Base-by-base conservation (phyloP, 1,140 invertebrate genomes). In the Lepidurus packardi region DNA sequence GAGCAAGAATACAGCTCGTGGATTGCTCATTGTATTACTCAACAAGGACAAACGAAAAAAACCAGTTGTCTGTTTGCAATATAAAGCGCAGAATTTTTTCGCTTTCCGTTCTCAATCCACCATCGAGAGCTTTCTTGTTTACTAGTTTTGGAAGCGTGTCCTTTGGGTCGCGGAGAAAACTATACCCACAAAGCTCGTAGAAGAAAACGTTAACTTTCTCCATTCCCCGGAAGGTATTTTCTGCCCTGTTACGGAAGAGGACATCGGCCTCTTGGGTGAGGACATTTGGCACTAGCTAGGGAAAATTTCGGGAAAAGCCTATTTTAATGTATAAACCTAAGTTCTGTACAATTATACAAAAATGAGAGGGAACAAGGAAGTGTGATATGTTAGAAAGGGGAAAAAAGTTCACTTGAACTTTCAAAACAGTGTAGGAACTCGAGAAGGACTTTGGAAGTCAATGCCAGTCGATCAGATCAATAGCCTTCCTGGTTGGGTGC, bases 171-270 rank as follows among this genome's bases (percentile, higher is more conserved):
- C 53, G 53, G 53, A 13, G 53, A 47, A 47, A 47, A 47, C 10
- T 34, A 34, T 10, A 16, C 45, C 10, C 45, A 47, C 10, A 47
- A 7, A 16, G 45, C 16, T 47, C 10, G 45, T 47, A 47, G 16
- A 47, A 47, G 53, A 65, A 65, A 65, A 65, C 21, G 53, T 65
- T 7, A 16, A 65, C 53, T 65, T 65, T 65, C 53, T 65, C 53
- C 53, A 65, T 65, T 65, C 53, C 21, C 16, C 21, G 53, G 21
- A 65, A 65, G 16, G 53, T 65, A 34, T 34, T 34, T 34, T 34
- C 34, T 65, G 21, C 21, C 53, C 53, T 65, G 53, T 13, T 65
- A 11, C 13, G 8, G 34, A 34, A 1, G 16, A 65, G 53, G 53
- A 16, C 53, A 16, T 65, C 16, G 53, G 53, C 9, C 45, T 47